Base-by-base conservation (phyloP, 2,888 invertebrate species). In the Plebejus melissa region DNA sequence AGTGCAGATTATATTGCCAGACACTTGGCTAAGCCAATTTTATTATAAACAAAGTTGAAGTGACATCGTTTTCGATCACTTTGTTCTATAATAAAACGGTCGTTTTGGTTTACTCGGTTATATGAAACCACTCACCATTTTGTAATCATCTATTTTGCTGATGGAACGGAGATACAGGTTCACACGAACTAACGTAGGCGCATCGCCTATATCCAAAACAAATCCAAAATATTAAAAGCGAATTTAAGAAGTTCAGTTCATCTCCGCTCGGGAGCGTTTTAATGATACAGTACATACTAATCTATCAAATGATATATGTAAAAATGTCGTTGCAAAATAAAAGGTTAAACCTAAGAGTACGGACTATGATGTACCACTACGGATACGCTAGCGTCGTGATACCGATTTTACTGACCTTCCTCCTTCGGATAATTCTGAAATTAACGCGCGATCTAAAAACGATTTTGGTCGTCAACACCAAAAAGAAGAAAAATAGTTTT, bases 101-200 rank as follows among this genome's bases (percentile, higher is more conserved):
- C 79, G 77, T 80, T 79, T 80, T 80, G 79, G 80, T 81, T 82
- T 82, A 82, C 82, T 82, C 82, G 84, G 82, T 84, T 82, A 83
- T 84, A 84, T 88, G 85, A 82, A 84, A 83, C 90, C 86, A 97
- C 98, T 98, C 97, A 98, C 98, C 98, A 98, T 99, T 95, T 98
- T 98, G 95, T 98, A 98, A 96, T 98, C 98, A 95, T 98, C 98
- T 95, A 99, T 98, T 97, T 98, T 98, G 96, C 98, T 98, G 96
- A 99, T 98, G 95, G 98, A 98, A 90, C 99, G 96, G 84, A 99
- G 97, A 94, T 96, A 98, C 95, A 99, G 96, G 97, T 99, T 98
- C 95, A 98, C 98, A 90, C 94, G 94, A 88, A 98, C 98, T 94
- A 96, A 94, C 89, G 98, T 98, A 86, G 98, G 96, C 91, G 96